phyloP scores from a whole-genome alignment of 2,888 invertebrate species.

The Hydraecia micacea region DNA sequence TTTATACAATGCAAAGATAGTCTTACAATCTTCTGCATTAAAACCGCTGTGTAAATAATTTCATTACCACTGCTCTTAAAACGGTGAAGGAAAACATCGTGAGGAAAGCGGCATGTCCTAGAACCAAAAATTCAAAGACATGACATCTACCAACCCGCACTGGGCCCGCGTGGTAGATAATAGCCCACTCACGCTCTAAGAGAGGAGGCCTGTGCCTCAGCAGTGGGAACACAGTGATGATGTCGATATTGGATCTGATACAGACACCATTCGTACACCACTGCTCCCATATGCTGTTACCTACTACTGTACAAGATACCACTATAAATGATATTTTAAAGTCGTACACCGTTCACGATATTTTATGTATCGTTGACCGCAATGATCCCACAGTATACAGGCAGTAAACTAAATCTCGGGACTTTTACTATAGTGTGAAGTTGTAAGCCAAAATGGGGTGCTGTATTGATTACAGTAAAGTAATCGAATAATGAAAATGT shows the following conservation, averaged over 20 bases:
- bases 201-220: background rate
- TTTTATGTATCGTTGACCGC: background rate
- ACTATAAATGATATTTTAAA: background rate
- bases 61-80: background rate
- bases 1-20: no score
- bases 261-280: no score
- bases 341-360: background rate
- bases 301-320: background rate
- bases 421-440: background rate
- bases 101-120: background rate
- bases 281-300: background rate
- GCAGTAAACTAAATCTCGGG: conserved; percentile 6
- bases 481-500: conserved; percentile 5
- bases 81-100: background rate
- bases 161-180: background rate
- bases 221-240: background rate
- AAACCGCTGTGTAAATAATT: background rate
- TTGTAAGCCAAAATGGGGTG: background rate
- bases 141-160: background rate
- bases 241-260: background rate
- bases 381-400: background rate
- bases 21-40: no score
- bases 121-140: background rate
- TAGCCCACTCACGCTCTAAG: background rate
- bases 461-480: background rate